These are phyloP conservation scores for Autographa gamma DNA, from an alignment of 2,888 invertebrate species.

Conservation along the genomic window DNA sequence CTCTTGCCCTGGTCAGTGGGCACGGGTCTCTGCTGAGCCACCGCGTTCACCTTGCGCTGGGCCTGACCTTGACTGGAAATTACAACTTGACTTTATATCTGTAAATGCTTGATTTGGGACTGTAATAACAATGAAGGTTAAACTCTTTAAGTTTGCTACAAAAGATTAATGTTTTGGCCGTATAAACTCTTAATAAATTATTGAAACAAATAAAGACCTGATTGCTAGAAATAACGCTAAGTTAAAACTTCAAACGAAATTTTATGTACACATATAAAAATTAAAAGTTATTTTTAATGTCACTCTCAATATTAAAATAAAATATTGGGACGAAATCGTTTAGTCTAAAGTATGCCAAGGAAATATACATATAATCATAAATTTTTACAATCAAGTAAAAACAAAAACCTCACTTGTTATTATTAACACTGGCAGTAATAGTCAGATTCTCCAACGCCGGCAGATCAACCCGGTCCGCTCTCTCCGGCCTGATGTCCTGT, in stretches of 20 bases:
- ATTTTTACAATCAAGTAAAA: neutral
- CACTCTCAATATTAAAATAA: too few species aligned
- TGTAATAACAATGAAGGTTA: neutral
- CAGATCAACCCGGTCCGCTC: conserved; percentile 68
- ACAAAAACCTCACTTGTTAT: conserved; percentile 72
- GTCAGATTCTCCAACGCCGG: conserved; percentile 81
- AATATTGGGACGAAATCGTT: too few species aligned
- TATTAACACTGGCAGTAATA: conserved; percentile 74
- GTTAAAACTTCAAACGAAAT: too few species aligned
- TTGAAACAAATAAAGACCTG: too few species aligned
- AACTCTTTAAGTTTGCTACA: too few species aligned
- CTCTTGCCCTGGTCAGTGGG: conserved; percentile 77
- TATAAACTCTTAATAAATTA: too few species aligned
- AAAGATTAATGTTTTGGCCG: too few species aligned
- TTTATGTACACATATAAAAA: too few species aligned
- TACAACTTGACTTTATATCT: conserved; percentile 50
- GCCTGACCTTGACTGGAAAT: conserved; percentile 72
- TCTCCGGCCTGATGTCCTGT: conserved; percentile 42
- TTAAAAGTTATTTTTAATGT: too few species aligned
- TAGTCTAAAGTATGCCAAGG: too few species aligned
- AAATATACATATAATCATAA: too few species aligned
- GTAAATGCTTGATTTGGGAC: conserved; percentile 1
- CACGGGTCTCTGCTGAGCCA: conserved; percentile 81
- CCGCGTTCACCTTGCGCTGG: conserved; percentile 73
- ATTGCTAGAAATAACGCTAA: too few species aligned